Evolutionary conservation across 2,113 vertebrate species (phyloP).

Genomic region (Oreocharis arfaki): DNA sequence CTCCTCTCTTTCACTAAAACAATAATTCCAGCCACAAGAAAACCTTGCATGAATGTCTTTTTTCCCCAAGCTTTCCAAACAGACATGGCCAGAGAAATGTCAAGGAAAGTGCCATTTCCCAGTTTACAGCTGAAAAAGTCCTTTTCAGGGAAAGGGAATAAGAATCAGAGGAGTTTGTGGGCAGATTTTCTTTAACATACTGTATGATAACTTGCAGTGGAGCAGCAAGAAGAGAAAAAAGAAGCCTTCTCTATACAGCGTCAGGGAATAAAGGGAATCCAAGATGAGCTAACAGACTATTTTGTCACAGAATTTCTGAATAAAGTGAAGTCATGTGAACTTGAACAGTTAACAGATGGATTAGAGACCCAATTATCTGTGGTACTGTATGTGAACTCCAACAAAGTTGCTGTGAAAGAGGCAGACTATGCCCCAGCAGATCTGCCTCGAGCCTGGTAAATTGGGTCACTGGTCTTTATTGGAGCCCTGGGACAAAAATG

Average conservation of each 20-base stretch:
- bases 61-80: neutral
- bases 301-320: constrained; percentile 25
- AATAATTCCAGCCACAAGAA: neutral
- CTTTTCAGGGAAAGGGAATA: neutral
- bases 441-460: neutral
- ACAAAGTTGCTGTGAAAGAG: constrained; percentile 10
- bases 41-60: neutral
- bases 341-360: constrained; percentile 31
- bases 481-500: neutral
- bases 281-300: constrained; percentile 10
- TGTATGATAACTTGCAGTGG: neutral
- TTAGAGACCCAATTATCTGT: constrained; percentile 36
- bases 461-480: neutral
- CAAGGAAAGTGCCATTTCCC: neutral
- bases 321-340: constrained; percentile 49
- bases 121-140: neutral
- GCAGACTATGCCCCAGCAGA: neutral
- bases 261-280: constrained; percentile 11
- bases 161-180: neutral
- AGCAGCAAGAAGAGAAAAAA: constrained; percentile 17
- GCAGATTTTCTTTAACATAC: constrained; percentile 22
- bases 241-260: neutral
- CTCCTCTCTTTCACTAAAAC: neutral
- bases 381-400: neutral
- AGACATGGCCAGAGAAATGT: neutral